Conservation (phyloP, 2,888 invertebrate species). For the Bedellia somnulentella region DNA sequence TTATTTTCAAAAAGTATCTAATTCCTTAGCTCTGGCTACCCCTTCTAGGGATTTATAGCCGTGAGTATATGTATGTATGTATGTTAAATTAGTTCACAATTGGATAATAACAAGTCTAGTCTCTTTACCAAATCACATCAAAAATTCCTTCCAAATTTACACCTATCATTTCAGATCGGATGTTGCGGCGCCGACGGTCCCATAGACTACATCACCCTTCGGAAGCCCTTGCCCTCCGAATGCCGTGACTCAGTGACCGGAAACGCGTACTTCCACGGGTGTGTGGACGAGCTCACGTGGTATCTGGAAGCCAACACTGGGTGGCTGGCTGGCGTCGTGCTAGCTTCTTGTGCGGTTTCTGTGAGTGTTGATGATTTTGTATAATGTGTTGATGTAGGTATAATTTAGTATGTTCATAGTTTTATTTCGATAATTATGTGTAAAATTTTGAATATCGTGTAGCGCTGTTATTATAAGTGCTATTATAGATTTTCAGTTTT, state of each 20-base stretch:
- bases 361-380: no score
- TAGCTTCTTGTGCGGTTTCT: slow-evolving; percentile 75
- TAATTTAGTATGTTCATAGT: not conserved
- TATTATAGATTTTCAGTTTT: no score
- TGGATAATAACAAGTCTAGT: no score
- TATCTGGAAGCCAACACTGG: slow-evolving; percentile 81
- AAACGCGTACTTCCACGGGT: slow-evolving; percentile 86
- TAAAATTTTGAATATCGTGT: not conserved
- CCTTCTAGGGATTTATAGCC: no score
- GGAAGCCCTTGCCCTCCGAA: slow-evolving; percentile 79
- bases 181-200: slow-evolving; percentile 90
- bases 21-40: no score
- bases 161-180: slow-evolving; percentile 76
- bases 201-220: slow-evolving; percentile 75
- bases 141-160: no score
- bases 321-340: slow-evolving; percentile 80
- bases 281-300: slow-evolving; percentile 87
- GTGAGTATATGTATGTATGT: no score
- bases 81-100: no score
- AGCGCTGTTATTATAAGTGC: no score
- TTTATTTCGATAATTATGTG: not conserved
- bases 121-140: no score
- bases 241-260: slow-evolving; percentile 88
- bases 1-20: no score
- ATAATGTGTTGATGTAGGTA: no score